Evolutionary conservation across 2,113 vertebrate genomes (phyloP).

Genomic region (Clarias macrocephalus): DNA sequence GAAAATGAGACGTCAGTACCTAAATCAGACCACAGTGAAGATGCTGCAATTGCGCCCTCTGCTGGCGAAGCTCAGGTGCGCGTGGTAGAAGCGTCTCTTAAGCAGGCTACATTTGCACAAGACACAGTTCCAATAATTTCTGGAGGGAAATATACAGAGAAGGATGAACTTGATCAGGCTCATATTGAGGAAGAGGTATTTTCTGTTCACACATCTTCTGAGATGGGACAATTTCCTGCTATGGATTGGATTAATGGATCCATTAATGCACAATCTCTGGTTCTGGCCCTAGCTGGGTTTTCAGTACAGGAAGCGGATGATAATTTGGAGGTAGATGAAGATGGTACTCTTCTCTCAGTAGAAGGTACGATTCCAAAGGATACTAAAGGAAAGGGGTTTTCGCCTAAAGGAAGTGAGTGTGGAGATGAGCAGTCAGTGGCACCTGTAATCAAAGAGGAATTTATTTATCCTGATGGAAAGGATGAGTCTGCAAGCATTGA

Average conservation of each 20-base stretch:
- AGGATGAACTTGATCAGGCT: not conserved
- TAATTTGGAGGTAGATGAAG: not conserved
- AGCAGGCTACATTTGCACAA: not conserved
- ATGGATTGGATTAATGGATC: too few species aligned
- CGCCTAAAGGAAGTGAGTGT: not conserved
- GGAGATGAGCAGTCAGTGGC: not conserved
- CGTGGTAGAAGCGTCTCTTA: not conserved
- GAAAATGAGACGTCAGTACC: conserved; percentile 54
- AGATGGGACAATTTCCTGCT: not conserved
- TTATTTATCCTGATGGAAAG: not conserved
- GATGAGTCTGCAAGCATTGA: not conserved
- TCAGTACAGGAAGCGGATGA: not conserved
- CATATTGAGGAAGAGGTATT: not conserved
- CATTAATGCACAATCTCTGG: not conserved
- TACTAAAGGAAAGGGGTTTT: not conserved
- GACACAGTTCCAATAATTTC: not conserved
- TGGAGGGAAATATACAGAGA: not conserved
- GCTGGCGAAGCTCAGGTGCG: conserved; percentile 21
- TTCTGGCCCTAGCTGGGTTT: not conserved
- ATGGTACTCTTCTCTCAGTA: not conserved
- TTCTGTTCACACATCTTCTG: not conserved
- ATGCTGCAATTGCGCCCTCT: conserved; percentile 8
- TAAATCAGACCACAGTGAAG: not conserved
- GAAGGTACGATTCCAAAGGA: not conserved
- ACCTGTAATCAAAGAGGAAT: not conserved